phyloP scores from a whole-genome alignment of 2,113 vertebrate species.

The Lophura nycthemera region DNA sequence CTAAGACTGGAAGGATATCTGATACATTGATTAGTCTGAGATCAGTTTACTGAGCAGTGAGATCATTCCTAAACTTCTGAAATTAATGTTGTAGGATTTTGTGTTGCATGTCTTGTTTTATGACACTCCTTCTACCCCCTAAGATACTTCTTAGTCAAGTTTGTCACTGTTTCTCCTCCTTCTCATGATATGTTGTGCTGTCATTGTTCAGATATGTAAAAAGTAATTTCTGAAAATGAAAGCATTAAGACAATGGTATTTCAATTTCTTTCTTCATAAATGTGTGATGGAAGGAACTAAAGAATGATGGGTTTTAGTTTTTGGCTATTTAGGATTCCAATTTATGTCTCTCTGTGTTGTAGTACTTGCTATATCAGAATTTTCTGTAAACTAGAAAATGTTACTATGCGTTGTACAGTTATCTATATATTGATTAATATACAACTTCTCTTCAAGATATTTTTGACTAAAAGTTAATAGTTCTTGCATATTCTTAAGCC shows the following conservation, averaged over 20 bases:
- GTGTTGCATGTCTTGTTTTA: accelerated
- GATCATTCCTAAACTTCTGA: not conserved
- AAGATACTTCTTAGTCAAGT: not conserved
- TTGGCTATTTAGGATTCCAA: not conserved
- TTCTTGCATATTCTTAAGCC: not conserved
- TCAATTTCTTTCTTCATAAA: not conserved
- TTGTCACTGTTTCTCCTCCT: not conserved
- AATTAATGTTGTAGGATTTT: not conserved
- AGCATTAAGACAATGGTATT: not conserved
- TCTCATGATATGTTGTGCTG: not conserved
- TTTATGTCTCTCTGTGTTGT: not conserved
- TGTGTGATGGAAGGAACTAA: not conserved
- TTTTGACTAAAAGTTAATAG: not conserved
- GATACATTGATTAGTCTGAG: not conserved
- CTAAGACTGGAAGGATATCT: not conserved
- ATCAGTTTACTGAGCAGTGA: not conserved
- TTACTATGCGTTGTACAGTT: not conserved
- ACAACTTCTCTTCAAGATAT: not conserved
- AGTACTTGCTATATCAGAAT: not conserved
- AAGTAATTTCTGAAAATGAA: not conserved
- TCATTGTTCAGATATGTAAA: not conserved
- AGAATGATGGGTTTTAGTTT: not conserved
- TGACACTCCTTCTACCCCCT: accelerated
- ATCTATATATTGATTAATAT: not conserved
- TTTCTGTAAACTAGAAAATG: not conserved